Evolutionary conservation across 2,797 vertebrate genomes (phyloP), one percentile per base, ranked within the genome.

Genomic region (Hephaestus fuliginosus): DNA sequence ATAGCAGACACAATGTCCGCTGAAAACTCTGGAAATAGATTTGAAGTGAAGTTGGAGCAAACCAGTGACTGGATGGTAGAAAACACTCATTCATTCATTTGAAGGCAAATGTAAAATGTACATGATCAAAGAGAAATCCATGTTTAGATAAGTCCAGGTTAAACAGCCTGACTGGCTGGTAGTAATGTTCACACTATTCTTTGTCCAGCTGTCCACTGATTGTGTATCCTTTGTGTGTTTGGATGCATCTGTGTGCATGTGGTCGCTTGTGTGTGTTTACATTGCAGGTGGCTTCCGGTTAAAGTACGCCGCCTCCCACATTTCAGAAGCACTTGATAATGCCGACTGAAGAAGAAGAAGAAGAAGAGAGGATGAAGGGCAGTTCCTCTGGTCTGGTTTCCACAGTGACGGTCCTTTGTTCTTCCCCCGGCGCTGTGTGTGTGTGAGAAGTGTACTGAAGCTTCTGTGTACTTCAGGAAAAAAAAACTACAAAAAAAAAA

Each of bases 241-340:
- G 75, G 43, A 22, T 80, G 74, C 39, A n/a, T 81, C 56, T 72
- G 56, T 80, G 73, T 73, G 28, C 43, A 43, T 56, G 55, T 76
- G 65, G 18, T 1, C 28, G 46, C 25, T 14, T 63, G 65, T 81
- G 76, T 77, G 70, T 55, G 12, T 76, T 73, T 36, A 20, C 71
- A 0, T 65, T 71, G 87, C 96, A 99, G 97, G 97, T 95, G 97
- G 96, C 91, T 98, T 97, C 96, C 96, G 97, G 94, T 95, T 98
- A 91, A 98, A 97, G 93, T 98, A 97, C 88, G 94, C 96, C 86
- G 95, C 96, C 91, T 94, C 96, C 94, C 96, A 96, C 93, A 94
- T 96, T 94, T 95, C 97, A 92, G 97, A 99, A 92, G 92, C 95
- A 89, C 95, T 97, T 90, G 97, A 99, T 94, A 97, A 96, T 90